Evolutionary conservation across 1,140 invertebrate genomes (phyloP).

Genomic region (Drosophila kurseongensis): DNA sequence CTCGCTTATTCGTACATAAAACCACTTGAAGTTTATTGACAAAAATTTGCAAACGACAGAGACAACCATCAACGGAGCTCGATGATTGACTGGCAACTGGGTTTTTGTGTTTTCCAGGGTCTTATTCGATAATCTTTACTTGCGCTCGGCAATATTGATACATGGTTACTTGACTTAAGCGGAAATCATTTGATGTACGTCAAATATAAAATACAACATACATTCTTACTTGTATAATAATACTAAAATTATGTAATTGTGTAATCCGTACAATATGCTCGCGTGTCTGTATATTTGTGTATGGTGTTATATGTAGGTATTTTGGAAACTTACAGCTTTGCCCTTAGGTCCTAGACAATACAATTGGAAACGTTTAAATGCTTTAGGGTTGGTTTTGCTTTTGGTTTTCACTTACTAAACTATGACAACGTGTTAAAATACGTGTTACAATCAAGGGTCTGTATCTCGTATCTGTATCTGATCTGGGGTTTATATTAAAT

Average conservation of each 20-base stretch:
- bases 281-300: slow-evolving; percentile 25
- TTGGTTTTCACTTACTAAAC: slow-evolving; percentile 64
- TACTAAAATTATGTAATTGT: slow-evolving; percentile 54
- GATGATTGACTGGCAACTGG: slow-evolving; percentile 49
- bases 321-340: slow-evolving; percentile 65
- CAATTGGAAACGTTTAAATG: slow-evolving; percentile 67
- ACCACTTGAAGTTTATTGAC: slow-evolving; percentile 50
- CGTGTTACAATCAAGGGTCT: slow-evolving; percentile 33
- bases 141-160: slow-evolving; percentile 47
- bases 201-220: slow-evolving; percentile 70
- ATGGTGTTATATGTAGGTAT: slow-evolving; percentile 16
- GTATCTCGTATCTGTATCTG: slow-evolving; percentile 22
- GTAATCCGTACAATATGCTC: slow-evolving; percentile 43
- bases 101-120: slow-evolving; percentile 4
- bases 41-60: slow-evolving; percentile 48
- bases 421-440: slow-evolving; percentile 72
- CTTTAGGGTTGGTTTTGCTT: slow-evolving; percentile 36
- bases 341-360: slow-evolving; percentile 53
- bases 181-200: slow-evolving; percentile 75
- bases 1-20: slow-evolving; percentile 34
- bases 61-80: slow-evolving; percentile 46
- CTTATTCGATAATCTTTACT: slow-evolving; percentile 45
- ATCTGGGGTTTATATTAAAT: slow-evolving; percentile 25
- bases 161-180: slow-evolving; percentile 56
- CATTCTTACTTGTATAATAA: slow-evolving; percentile 59